Evolutionary conservation across 2,113 vertebrate species (phyloP).

Genomic region (Merops nubicus): DNA sequence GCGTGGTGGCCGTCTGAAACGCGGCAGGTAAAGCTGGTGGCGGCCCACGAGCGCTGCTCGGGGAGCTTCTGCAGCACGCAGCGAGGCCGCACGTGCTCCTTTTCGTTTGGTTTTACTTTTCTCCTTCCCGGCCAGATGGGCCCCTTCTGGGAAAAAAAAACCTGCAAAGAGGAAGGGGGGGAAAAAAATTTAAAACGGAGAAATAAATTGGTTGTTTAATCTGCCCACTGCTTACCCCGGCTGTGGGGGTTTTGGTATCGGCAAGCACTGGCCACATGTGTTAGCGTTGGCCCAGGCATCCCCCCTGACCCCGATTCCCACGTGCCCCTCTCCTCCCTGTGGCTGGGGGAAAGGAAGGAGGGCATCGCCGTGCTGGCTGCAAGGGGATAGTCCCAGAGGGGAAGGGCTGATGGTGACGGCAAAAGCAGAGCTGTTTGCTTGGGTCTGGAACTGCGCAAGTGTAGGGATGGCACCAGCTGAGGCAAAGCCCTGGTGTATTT

Average conservation of each 20-base stretch:
- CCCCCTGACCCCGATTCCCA: not conserved
- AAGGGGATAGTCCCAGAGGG: not conserved
- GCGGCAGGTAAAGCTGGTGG: not conserved
- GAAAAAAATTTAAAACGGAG: not conserved
- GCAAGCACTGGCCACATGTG: not conserved
- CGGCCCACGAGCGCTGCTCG: not conserved
- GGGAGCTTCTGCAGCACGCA: not conserved
- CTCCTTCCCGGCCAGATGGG: not conserved
- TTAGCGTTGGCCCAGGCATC: not conserved
- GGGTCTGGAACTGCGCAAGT: not conserved
- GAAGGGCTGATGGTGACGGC: not conserved
- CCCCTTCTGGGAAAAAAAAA: not conserved
- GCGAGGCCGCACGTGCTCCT: not conserved
- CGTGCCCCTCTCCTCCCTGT: not conserved
- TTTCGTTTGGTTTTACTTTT: not conserved
- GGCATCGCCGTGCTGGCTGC: rapidly evolving
- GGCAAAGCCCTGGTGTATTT: not conserved
- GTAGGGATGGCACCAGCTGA: not conserved
- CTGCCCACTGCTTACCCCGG: not conserved
- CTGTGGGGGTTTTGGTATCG: not conserved
- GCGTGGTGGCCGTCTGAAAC: too few species aligned
- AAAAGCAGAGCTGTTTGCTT: not conserved
- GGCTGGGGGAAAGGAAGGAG: too few species aligned
- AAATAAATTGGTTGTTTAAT: not conserved
- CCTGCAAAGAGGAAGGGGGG: not conserved